Evolutionary conservation across 1,140 invertebrate species (phyloP), one percentile per base, ranked within the genome.

Genomic region (Euura saliciscinereae): DNA sequence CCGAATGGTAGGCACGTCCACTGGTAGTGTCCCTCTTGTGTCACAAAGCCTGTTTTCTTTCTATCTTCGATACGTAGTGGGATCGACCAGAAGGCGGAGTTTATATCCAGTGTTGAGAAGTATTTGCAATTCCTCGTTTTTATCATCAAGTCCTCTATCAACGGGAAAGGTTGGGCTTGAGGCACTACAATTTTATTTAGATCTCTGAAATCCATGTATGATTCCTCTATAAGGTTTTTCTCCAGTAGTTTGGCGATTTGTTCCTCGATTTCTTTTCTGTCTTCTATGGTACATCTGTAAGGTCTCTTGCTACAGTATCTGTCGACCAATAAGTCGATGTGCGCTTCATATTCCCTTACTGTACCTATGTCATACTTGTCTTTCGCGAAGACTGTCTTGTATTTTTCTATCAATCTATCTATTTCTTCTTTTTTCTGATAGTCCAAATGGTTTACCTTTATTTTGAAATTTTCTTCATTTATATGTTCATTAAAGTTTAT

Each of bases 401-500:
- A 74, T 45, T 59, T 74, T 42, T 69, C 45, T 68, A 69, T 68
- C 45, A 68, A 8, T 43, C 43, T 51, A 43, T 45, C 42, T 10
- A n/a, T 69, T 13, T 46, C 72, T 65, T 11, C 46, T 72, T 76
- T 69, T 77, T 83, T 75, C 69, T 80, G 10, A 59, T 1, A 28
- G 68, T 76, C 73, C 77, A 81, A 69, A 73, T 82, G 71, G 71
- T 78, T 70, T 72, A 77, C 67, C 13, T 44, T 43, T 13, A 77
- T 80, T 66, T 78, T 8, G 71, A 78, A 80, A 5, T 79, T 69
- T 4, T 76, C 13, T 72, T 74, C 67, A 8, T 78, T 72, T 75
- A 79, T 74, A 70, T 82, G 72, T 79, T 78, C 76, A 73, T 85
- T 81, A 73, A 81, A 82, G 72, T 82, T 79, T 67, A 67, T 28